These are phyloP conservation scores for Diarsia brunnea DNA, from an alignment of 2,888 invertebrate species.

Conservation along the genomic window DNA sequence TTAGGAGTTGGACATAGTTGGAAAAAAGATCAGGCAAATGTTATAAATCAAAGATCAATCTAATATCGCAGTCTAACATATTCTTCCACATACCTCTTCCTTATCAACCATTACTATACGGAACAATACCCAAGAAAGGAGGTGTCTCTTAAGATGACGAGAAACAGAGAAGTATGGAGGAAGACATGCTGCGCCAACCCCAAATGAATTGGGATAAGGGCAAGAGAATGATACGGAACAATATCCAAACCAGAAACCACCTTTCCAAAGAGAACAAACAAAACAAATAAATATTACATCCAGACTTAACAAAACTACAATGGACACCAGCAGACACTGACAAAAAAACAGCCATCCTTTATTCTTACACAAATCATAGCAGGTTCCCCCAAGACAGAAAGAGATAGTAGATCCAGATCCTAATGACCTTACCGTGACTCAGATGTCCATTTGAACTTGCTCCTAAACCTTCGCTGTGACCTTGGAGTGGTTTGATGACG, in stretches of 20 bases:
- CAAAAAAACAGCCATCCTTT: constrained; percentile 31
- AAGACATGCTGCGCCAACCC: too few relatives aligned
- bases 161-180: too few relatives aligned
- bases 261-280: constrained; percentile 1
- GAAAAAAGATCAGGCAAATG: too few relatives aligned
- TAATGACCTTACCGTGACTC: constrained; percentile 54
- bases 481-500: constrained; percentile 61
- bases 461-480: constrained; percentile 57
- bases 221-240: constrained; percentile 18
- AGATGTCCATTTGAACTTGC: constrained; percentile 62
- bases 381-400: constrained; percentile 32
- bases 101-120: background rate
- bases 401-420: constrained; percentile 33
- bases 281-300: constrained; percentile 37
- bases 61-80: background rate
- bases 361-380: constrained; percentile 5
- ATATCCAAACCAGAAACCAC: constrained; percentile 11
- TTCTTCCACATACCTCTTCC: background rate
- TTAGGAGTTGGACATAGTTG: background rate
- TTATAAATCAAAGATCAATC: background rate
- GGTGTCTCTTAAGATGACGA: too few relatives aligned
- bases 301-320: constrained; percentile 36
- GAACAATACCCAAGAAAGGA: constrained; percentile 39
- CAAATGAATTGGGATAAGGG: too few relatives aligned
- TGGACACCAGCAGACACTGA: constrained; percentile 8